Percentiles rank a stretch among this genome's conserved stretches.
Conservation (phyloP, 2,113 vertebrate species). For the Pardalotus punctatus region DNA sequence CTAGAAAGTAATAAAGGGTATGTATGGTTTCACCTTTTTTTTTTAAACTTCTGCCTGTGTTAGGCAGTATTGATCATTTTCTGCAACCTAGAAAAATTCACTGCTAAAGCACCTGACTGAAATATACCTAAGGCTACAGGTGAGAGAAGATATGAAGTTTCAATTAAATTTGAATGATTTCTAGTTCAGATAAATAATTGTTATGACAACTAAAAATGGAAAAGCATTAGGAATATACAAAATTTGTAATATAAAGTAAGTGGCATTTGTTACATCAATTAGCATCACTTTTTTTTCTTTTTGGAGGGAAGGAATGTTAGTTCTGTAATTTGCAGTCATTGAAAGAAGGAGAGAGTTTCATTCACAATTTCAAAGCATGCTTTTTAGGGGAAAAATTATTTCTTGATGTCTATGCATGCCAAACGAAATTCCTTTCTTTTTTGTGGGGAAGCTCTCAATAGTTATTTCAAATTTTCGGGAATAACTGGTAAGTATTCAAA, state of each 20-base stretch:
- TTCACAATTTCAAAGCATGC: neutral
- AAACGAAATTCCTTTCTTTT: neutral
- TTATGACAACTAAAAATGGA: neutral
- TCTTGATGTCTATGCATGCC: neutral
- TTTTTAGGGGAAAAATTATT: accelerated
- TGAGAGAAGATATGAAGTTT: neutral
- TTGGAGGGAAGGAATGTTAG: neutral
- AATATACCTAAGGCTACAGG: neutral
- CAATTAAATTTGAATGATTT: neutral
- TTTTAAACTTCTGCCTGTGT: neutral
- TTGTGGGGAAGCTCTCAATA: neutral
- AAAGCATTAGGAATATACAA: neutral
- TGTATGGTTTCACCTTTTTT: neutral
- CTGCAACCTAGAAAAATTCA: neutral
- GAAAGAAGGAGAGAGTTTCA: neutral
- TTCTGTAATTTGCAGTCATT: neutral
- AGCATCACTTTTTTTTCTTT: neutral
- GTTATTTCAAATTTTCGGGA: neutral
- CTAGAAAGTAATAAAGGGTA: neutral
- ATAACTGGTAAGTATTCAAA: neutral
- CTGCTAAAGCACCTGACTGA: neutral
- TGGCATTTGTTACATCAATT: neutral
- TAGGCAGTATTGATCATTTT: neutral
- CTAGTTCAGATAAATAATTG: neutral
- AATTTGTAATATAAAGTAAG: neutral